phyloP scores from a whole-genome alignment of 2,888 invertebrate genomes.

The Amphiduros pacificus region DNA sequence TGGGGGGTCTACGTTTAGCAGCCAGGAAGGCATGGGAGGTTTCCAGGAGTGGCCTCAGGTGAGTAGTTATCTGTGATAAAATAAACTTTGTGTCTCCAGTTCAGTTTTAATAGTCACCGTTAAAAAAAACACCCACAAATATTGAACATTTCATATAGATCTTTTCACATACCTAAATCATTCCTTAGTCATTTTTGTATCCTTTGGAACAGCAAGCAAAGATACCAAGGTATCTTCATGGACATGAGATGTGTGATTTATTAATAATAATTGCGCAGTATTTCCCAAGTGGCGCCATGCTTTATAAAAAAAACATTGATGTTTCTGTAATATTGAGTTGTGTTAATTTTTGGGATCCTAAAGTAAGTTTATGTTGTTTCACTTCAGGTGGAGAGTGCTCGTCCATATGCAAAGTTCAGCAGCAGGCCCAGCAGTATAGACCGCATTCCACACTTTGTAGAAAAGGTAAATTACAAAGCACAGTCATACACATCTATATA shows the following conservation, averaged over 20 bases:
- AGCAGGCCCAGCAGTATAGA: constrained; percentile 81
- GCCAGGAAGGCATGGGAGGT: constrained; percentile 93
- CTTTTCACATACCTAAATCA: too few species aligned
- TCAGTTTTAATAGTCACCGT: too few species aligned
- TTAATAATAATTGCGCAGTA: too few species aligned
- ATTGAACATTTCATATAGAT: too few species aligned
- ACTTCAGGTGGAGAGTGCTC: constrained; percentile 73
- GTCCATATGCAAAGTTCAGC: constrained; percentile 89
- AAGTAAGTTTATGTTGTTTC: not conserved
- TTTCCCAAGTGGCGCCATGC: too few species aligned
- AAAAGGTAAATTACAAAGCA: constrained; percentile 66
- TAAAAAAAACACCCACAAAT: too few species aligned
- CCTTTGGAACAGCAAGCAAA: too few species aligned
- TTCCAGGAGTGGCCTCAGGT: constrained; percentile 91
- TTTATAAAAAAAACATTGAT: too few species aligned
- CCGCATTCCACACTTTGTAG: constrained; percentile 85
- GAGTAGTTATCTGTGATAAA: constrained; percentile 1
- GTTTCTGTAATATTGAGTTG: not conserved
- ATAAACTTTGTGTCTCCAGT: too few species aligned
- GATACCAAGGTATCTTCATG: too few species aligned
- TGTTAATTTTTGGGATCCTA: not conserved
- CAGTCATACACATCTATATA: not conserved
- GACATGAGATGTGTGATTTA: too few species aligned
- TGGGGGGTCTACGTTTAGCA: constrained; percentile 86
- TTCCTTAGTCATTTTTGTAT: too few species aligned